Evolutionary conservation across 1,140 invertebrate genomes (phyloP).

Genomic region (Drosophila navojoa): DNA sequence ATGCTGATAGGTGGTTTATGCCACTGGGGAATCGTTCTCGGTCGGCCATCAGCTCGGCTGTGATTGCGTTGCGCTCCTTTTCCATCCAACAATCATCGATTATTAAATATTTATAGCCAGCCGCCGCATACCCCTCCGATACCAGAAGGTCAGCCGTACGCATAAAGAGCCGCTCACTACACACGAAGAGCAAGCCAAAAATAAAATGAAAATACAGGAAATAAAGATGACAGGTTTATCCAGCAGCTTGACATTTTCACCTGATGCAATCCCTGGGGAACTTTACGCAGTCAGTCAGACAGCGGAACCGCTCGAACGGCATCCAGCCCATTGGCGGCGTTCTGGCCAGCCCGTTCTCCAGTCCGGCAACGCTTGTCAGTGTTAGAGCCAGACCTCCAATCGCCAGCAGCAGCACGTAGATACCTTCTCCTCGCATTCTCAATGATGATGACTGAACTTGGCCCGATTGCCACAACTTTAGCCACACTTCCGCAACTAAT

Average conservation of each 20-base stretch:
- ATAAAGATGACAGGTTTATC: slow-evolving; percentile 32
- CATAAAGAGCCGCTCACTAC: slow-evolving; percentile 94
- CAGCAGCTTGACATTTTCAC: slow-evolving; percentile 84
- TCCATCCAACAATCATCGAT: slow-evolving; percentile 98
- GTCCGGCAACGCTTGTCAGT: slow-evolving; percentile 57
- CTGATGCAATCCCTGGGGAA: slow-evolving; percentile 96
- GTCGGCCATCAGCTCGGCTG: slow-evolving; percentile 92
- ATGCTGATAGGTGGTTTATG: slow-evolving; percentile 94
- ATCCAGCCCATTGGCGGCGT: slow-evolving; percentile 95
- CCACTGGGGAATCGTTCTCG: slow-evolving; percentile 94
- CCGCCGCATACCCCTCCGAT: slow-evolving; percentile 93
- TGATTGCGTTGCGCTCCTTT: slow-evolving; percentile 87
- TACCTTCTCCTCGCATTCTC: slow-evolving; percentile 5
- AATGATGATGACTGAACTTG: neutral
- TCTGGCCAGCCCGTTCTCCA: slow-evolving; percentile 92
- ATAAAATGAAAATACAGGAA: neutral
- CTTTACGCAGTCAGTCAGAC: slow-evolving; percentile 95
- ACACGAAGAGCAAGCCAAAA: neutral
- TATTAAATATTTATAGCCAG: slow-evolving; percentile 96
- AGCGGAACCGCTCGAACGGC: slow-evolving; percentile 95
- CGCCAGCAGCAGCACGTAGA: neutral
- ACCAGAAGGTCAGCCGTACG: slow-evolving; percentile 96
- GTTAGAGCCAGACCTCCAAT: neutral
- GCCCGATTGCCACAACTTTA: neutral
- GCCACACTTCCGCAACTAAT: slow-evolving; percentile 6